Base-by-base conservation (phyloP, 2,113 vertebrate species). In the Uria lomvia region DNA sequence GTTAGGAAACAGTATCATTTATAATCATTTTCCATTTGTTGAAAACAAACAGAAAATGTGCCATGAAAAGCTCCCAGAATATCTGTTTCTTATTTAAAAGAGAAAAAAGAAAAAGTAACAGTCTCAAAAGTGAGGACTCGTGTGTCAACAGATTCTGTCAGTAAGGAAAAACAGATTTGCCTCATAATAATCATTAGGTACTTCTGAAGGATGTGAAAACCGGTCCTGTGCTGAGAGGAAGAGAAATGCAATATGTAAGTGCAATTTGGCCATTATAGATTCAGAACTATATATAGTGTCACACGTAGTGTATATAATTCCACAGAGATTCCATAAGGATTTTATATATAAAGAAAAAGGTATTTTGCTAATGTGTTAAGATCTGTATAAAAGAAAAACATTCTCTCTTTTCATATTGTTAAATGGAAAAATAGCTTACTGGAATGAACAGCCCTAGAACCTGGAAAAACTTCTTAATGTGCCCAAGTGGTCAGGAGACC, bases 11-110 rank as follows among this genome's bases (percentile, higher is more conserved):
- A 36, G 29, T 96, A 94, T 65, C 0, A 71, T 96, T 95, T 75
- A 81, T 76, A 84, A 88, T 73, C 0, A 81, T 92, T 96, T 94
- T 97, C 76, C 32, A 36, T 95, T 96, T 97, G 49, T 76, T 95
- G 38, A 89, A 94, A 94, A 88, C 30, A 91, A 87, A 93, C 50
- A 75, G 42, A 96, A 97, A 97, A 95, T 73, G 60, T 94, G 78
- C 32, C 58, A 87, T 78, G 73, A 97, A 97, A 94, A 45, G 13
- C 30, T 95, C 77, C 30, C 43, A 94, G 74, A 94, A 49, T 90
- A 87, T 88, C 78, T 92, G 77, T 77, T 97, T 95, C 50, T 90
- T 89, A 93, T 96, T 97, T 92, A 75, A 92, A 94, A 56, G 6
- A 78, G n/a, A 58, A 77, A 88, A 89, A 86, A 56, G 15, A 43